These are phyloP conservation scores for Tetropium fuscum DNA, from an alignment of 2,888 invertebrate genomes.

Conservation along the genomic window DNA sequence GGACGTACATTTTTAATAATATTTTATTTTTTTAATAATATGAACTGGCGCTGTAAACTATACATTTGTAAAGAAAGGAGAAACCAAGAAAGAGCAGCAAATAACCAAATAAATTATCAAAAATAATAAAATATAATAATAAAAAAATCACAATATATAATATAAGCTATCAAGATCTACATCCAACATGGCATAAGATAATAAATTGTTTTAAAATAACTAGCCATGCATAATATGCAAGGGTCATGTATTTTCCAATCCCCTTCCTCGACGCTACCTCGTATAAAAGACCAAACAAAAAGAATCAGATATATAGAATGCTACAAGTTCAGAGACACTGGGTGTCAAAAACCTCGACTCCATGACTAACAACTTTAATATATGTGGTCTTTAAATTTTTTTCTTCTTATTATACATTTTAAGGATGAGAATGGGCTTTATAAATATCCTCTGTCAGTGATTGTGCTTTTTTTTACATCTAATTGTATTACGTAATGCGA, in stretches of 20 bases:
- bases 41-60: too few species aligned
- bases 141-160: too few species aligned
- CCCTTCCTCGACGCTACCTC: background rate
- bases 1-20: too few species aligned
- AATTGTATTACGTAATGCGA: background rate
- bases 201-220: too few species aligned
- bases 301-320: conserved; percentile 5
- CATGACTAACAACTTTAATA: conserved; percentile 45
- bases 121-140: too few species aligned
- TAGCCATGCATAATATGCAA: background rate
- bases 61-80: too few species aligned
- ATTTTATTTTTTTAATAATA: too few species aligned
- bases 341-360: conserved; percentile 37
- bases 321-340: conserved; percentile 35
- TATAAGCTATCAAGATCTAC: too few species aligned
- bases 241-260: background rate
- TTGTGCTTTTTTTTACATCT: background rate
- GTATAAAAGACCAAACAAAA: conserved; percentile 2
- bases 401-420: conserved; percentile 22
- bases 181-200: too few species aligned
- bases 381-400: conserved; percentile 37
- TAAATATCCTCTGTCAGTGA: conserved; percentile 5
- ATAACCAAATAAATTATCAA: too few species aligned
- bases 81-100: too few species aligned
- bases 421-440: conserved; percentile 29